A percentile compares a stretch with the other conserved stretches of the same genome.
phyloP scores from a whole-genome alignment of 23 tunicate genomes.

The Aplidium turbinatum region DNA sequence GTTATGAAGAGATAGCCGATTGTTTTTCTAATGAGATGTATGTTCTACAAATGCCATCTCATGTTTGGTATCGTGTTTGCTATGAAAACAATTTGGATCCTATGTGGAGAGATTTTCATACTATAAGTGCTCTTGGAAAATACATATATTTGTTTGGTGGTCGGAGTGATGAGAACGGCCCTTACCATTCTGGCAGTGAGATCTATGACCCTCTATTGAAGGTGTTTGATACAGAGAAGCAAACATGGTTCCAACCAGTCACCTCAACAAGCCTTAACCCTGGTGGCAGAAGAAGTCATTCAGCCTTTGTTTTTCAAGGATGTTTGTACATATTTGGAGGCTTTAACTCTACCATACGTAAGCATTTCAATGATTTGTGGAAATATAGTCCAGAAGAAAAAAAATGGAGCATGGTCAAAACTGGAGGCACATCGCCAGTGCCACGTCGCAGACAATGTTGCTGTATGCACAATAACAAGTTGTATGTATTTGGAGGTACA shows the following conservation, averaged over 20 bases:
- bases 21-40: slow-evolving; percentile 47
- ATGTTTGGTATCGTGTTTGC: not conserved
- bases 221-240: slow-evolving; percentile 47
- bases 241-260: slow-evolving; percentile 41
- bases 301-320: slow-evolving; percentile 39
- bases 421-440: slow-evolving; percentile 29
- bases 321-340: slow-evolving; percentile 68
- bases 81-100: slow-evolving; percentile 6
- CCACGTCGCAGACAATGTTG: slow-evolving; percentile 59
- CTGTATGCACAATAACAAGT: slow-evolving; percentile 38
- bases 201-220: slow-evolving; percentile 48
- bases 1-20: slow-evolving; percentile 58
- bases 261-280: slow-evolving; percentile 6
- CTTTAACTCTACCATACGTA: slow-evolving; percentile 24
- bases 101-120: slow-evolving; percentile 61
- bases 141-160: slow-evolving; percentile 69
- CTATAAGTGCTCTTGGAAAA: slow-evolving; percentile 32
- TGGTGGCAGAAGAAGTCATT: slow-evolving; percentile 62
- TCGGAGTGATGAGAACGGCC: slow-evolving; percentile 39
- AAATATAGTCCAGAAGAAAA: slow-evolving; percentile 32
- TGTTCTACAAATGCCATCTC: slow-evolving; percentile 10
- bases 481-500: slow-evolving; percentile 69
- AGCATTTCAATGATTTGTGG: slow-evolving; percentile 71
- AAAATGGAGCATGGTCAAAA: slow-evolving; percentile 28
- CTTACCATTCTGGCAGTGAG: slow-evolving; percentile 21